Evolutionary conservation across 2,797 vertebrate genomes (phyloP).

Genomic region (Cyprinella venusta): DNA sequence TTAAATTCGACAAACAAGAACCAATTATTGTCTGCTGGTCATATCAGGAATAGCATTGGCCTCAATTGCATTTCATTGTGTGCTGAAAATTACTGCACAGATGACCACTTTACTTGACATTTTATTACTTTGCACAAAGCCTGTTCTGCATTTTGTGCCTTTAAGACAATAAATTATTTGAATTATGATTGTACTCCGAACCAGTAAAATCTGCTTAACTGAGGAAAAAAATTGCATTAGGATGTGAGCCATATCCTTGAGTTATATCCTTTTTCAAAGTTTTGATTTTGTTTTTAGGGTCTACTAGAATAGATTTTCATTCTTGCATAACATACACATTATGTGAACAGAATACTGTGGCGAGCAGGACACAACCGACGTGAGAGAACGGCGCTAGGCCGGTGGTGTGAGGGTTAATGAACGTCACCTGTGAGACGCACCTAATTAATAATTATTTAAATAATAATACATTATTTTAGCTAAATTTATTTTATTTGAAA

Average conservation of each 20-base stretch:
- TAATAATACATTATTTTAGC: no score
- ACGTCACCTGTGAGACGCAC: no score
- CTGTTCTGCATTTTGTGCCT: conserved; percentile 15
- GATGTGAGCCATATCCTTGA: not conserved
- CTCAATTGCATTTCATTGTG: conserved; percentile 14
- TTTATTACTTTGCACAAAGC: not conserved
- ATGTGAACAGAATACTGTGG: no score
- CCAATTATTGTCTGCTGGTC: conserved; percentile 37
- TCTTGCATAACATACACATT: no score
- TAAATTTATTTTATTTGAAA: no score
- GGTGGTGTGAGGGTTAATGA: no score
- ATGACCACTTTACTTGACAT: conserved; percentile 13
- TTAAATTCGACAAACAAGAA: conserved; percentile 46
- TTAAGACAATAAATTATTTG: not conserved
- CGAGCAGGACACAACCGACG: no score
- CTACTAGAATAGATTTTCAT: not conserved
- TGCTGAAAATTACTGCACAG: conserved; percentile 9
- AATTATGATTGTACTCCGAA: conserved; percentile 6
- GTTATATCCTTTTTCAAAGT: not conserved
- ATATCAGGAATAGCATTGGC: conserved; percentile 7
- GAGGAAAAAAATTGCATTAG: not conserved
- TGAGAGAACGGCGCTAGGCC: no score
- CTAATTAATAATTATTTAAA: no score
- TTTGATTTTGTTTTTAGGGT: not conserved
- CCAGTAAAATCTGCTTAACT: conserved; percentile 12